Evolutionary conservation across 2,888 invertebrate genomes (phyloP), one percentile per base, ranked within the genome.

Genomic region (Amiota mariae): DNA sequence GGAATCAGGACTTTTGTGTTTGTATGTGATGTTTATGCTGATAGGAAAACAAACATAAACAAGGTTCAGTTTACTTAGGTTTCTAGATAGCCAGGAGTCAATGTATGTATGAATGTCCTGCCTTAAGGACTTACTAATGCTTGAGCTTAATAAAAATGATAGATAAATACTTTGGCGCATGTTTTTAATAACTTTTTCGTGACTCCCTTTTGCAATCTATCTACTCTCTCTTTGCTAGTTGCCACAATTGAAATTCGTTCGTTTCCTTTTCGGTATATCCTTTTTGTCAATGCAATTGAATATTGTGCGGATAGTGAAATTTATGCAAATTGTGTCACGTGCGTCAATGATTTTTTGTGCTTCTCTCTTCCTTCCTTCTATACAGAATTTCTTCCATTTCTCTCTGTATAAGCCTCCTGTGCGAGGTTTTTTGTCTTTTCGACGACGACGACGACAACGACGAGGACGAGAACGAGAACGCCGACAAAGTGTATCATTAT

Each of bases 401-500:
- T 6, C 36, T 4, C 6, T 36, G 6, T 36, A 0, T 6, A 2
- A 6, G 36, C 36, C 59, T 24, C 70, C 24, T 36, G 56, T 8
- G 54, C 70, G 18, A 24, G 24, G 1, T 13, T 46, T 15, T 57
- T n/a, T 1, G 4, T n/a, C 54, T 8, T 54, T 12, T 54, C 54
- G 54, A 8, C 46, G 36, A 47, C 36, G 47, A 8, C 46, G 54
- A 71, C 51, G 56, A 54, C 76, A 75, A 68, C 73, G 72, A 24
- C 64, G 72, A 70, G 77, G 81, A n/a, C n/a, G n/a, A n/a, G n/a
- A n/a, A n/a, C n/a, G n/a, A n/a, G n/a, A n/a, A n/a, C n/a, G n/a
- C n/a, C n/a, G n/a, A 79, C 79, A 85, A 82, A 86, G 83, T 85
- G 88, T 88, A 88, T 90, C 89, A 90, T 90, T 89, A 89, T 90